Conservation (phyloP, 2,797 vertebrate species). For the Sebastes minor region DNA sequence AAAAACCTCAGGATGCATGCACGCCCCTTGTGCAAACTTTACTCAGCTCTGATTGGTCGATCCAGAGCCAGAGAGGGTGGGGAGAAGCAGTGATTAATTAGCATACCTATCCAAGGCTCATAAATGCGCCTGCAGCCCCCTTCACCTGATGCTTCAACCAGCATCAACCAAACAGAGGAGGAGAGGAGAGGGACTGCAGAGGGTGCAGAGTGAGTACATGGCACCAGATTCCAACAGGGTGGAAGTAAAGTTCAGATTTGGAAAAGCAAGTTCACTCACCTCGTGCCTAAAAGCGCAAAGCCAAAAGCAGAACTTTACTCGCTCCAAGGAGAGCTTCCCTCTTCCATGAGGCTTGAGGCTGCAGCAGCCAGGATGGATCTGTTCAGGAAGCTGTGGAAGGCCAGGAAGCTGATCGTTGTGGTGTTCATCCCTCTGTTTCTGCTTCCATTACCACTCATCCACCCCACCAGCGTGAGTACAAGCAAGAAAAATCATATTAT, state of each 20-base stretch:
- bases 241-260: neutral
- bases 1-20: neutral
- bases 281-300: conserved; percentile 62
- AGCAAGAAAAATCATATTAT: rapidly evolving
- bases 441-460: conserved; percentile 91
- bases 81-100: conserved; percentile 51
- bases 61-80: conserved; percentile 44
- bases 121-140: conserved; percentile 55
- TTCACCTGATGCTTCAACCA: conserved; percentile 50
- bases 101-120: conserved; percentile 54
- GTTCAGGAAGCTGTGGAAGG: conserved; percentile 87
- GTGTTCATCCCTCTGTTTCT: conserved; percentile 91
- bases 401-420: conserved; percentile 90
- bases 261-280: conserved; percentile 10
- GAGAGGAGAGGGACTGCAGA: neutral
- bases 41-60: conserved; percentile 68
- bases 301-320: neutral
- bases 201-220: neutral
- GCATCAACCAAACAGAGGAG: neutral
- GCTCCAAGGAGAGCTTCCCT: neutral
- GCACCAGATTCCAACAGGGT: neutral
- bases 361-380: conserved; percentile 87
- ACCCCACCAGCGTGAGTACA: conserved; percentile 94
- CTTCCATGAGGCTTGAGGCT: conserved; percentile 79
- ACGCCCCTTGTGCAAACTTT: conserved; percentile 21